Evolutionary conservation across 2,797 vertebrate genomes (phyloP), one percentile per base, ranked within the genome.

Genomic region (Scolopax bukidnonensis): DNA sequence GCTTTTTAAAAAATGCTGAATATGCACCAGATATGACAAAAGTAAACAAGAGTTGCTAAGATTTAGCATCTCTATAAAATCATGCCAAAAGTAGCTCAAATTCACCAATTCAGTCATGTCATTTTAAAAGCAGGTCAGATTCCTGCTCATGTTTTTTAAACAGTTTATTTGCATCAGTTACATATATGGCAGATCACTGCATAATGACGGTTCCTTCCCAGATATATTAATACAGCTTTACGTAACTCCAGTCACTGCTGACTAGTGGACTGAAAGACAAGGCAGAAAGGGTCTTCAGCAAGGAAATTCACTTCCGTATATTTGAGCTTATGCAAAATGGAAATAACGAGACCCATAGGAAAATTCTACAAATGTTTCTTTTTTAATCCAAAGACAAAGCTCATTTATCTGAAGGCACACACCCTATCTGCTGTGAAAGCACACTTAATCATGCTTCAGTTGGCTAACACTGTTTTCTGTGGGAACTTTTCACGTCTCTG

Each of bases 121-220:
- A 61, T 38, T 67, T 81, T 43, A 86, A 93, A 93, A 90, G 50
- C 69, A 92, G 73, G 79, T 79, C 87, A 84, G 60, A 94, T 50
- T 67, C 50, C 60, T 74, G 53, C 17, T 71, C 18, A 7, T 12
- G 12, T 54, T 84, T 45, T 53, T 43, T 60, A 94, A 94, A 63
- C 48, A 48, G 84, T 69, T 74, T 51, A 67, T 86, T 82, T 93
- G 25, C 63, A 90, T 68, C 51, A 65, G 50, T 86, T 83, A 86
- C 6, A 53, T 53, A 67, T 48, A 82, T 1, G 11, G 40, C 40
- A 89, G 84, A 90, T 75, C 32, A 81, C 50, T 27, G 69, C 38
- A 75, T 63, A 77, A 78, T 16, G 12, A 54, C 41, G 32, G 50
- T 24, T 90, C 59, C 59, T 87, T 18, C 10, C 30, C 41, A 21